Base-by-base conservation (phyloP, 2,113 vertebrate species). In the Etia nguti region DNA sequence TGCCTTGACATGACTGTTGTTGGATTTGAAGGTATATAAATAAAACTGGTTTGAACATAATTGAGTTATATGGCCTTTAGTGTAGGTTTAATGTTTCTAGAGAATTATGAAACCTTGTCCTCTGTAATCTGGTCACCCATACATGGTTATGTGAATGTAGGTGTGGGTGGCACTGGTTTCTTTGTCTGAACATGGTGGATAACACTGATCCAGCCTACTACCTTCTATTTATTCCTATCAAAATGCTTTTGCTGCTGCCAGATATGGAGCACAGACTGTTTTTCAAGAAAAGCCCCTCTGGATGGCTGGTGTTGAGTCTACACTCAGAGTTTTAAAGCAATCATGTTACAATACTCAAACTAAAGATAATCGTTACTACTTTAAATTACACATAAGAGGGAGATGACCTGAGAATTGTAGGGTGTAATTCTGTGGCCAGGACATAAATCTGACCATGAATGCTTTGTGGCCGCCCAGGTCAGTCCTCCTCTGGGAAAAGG, bases 361-460 rank as follows among this genome's bases (percentile, higher is more conserved):
- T 12, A 13, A 80, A 83, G 83, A 79, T 80, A 38, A 56, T 18
- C 13, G 43, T 22, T n/a, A 18, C 65, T 55, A 18, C 56, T 75
- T 79, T 38, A 38, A 86, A 83, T 82, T 83, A n/a, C 80, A 60
- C 10, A 43, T 34, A 12, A 26, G 84, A 57, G 55, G 4, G 60
- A 48, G 85, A 79, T 59, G 59, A 48, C 65, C 68, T 73, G 22
- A 81, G 86, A 77, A 60, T 9, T 41, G 34, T 7, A 3, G 79
- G 75, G 75, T 81, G 81, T 87, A 73, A 52, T 82, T 90, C 82
- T 65, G 87, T 13, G 55, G 60, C 88, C 1, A 36, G 83, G 84
- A 84, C 92, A 92, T 95, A 95, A 95, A 95, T 94, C 92, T 94
- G 93, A 86, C 3, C 10, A 0, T 80, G 87, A 95, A 87, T 88